phyloP scores from a whole-genome alignment of 1,140 invertebrate genomes.

The Ridgeia piscesae region DNA sequence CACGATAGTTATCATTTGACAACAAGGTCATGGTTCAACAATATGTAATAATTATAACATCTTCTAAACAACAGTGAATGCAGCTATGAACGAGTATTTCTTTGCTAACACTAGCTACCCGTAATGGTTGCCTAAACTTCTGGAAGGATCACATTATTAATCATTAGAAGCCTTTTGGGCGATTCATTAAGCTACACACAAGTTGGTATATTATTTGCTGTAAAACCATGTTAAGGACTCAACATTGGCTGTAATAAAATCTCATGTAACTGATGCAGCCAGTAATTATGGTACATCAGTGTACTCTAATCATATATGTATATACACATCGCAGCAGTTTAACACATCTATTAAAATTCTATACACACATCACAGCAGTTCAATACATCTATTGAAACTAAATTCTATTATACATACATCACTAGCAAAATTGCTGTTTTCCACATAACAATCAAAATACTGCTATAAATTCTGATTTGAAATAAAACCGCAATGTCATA shows the following conservation, averaged over 20 bases:
- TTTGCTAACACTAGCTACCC: background rate
- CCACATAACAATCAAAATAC: background rate
- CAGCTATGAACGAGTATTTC: background rate
- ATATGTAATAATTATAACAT: background rate
- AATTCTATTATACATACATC: background rate
- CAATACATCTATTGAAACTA: background rate
- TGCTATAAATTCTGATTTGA: background rate
- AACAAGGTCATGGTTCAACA: background rate
- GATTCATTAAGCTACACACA: background rate
- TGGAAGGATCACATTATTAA: background rate
- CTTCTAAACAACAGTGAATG: background rate
- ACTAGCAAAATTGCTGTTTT: background rate
- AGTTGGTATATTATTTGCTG: background rate
- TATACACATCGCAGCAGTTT: background rate
- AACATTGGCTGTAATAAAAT: background rate
- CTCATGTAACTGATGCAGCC: background rate
- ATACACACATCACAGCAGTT: background rate
- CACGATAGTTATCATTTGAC: background rate
- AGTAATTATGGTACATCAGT: background rate
- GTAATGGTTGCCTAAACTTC: background rate
- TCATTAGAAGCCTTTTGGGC: background rate
- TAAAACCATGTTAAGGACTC: background rate
- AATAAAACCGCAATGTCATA: background rate
- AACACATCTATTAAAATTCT: too few species aligned
- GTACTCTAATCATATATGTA: background rate